A percentile compares a stretch with the other conserved stretches of the same genome.
Conservation (phyloP, 2,797 vertebrate species). For the Onychomys leucogaster region DNA sequence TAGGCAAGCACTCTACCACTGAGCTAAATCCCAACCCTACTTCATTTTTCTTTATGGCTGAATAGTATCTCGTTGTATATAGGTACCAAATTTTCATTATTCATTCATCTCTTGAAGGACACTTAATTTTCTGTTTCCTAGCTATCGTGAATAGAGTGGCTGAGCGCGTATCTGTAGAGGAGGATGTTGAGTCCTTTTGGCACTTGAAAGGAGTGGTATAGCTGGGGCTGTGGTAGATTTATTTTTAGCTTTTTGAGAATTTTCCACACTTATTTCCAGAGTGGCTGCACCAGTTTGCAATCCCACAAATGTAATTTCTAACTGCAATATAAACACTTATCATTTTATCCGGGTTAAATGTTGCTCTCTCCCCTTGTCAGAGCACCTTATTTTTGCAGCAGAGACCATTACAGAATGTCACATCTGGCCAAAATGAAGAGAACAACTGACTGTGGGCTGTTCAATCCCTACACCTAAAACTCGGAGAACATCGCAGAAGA, state of each 20-base stretch:
- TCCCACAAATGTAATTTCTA: background rate
- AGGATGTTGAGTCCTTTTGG: background rate
- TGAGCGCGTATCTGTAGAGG: background rate
- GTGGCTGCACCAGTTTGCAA: background rate
- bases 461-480: background rate
- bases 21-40: no score
- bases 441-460: background rate
- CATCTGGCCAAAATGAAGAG: background rate
- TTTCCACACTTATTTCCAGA: background rate
- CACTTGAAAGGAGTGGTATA: background rate
- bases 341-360: background rate
- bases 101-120: background rate
- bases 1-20: no score
- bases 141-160: background rate
- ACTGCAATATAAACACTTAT: background rate
- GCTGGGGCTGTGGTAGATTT: no score
- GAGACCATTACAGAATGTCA: background rate
- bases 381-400: background rate
- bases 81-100: background rate
- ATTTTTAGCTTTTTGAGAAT: background rate
- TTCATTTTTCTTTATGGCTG: background rate
- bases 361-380: background rate
- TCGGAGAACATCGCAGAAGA: no score
- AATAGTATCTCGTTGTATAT: background rate
- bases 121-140: no score